Evolutionary conservation across 53 echinoderm and acorn worm species (phyloP).

Genomic region (Actinopyga echinites): DNA sequence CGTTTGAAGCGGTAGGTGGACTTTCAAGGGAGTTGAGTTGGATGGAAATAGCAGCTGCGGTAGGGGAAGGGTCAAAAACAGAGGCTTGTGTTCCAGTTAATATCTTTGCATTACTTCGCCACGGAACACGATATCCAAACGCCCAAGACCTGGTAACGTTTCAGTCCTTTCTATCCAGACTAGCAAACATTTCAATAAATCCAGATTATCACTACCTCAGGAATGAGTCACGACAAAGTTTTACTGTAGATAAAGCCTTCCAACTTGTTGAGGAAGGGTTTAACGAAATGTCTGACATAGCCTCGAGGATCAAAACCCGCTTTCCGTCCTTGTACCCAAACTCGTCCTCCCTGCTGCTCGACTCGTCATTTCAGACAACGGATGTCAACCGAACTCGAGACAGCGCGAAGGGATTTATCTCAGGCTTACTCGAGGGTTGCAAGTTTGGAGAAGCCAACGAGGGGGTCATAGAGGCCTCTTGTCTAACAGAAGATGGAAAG

Average conservation of each 20-base stretch:
- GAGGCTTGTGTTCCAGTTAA: conserved; percentile 40
- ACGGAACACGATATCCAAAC: conserved; percentile 66
- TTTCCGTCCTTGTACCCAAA: conserved; percentile 54
- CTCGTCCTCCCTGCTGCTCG: neutral
- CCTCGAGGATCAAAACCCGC: conserved; percentile 39
- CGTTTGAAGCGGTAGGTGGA: neutral
- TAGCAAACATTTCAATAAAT: conserved; percentile 52
- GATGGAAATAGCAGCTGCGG: neutral
- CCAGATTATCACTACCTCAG: conserved; percentile 59
- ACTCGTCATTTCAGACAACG: conserved; percentile 66
- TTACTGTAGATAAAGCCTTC: conserved; percentile 48
- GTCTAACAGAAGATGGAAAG: no score
- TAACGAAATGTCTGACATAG: conserved; percentile 53
- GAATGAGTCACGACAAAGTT: conserved; percentile 35
- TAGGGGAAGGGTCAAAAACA: neutral
- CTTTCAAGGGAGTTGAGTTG: neutral
- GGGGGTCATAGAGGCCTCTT: no score
- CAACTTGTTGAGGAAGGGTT: conserved; percentile 58
- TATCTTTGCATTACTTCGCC: conserved; percentile 64
- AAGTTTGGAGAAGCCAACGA: no score
- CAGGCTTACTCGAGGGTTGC: conserved; percentile 55
- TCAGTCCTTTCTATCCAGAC: conserved; percentile 50
- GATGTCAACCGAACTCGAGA: conserved; percentile 59
- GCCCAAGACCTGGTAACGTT: conserved; percentile 57
- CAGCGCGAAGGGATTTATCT: conserved; percentile 66